Percentiles rank a stretch among this genome's conserved stretches.
These are phyloP conservation scores for Synanthedon vespiformis DNA, from an alignment of 2,888 invertebrate species.

Conservation along the genomic window DNA sequence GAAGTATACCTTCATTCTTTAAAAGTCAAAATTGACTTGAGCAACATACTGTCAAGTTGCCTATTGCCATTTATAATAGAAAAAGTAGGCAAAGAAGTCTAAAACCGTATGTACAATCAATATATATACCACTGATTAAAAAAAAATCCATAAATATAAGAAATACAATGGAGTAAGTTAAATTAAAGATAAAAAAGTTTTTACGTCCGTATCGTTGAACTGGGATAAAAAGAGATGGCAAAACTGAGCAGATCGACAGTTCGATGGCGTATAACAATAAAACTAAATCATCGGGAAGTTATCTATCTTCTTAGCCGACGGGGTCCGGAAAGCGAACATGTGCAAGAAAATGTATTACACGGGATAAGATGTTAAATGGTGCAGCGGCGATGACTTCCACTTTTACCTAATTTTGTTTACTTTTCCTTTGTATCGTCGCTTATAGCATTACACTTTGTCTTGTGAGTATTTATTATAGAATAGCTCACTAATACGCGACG, in stretches of 20 bases:
- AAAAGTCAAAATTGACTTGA: too few relatives aligned
- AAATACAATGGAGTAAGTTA: too few relatives aligned
- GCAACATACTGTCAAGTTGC: too few relatives aligned
- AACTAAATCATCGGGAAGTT: slow-evolving; percentile 70
- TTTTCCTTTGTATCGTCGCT: not conserved
- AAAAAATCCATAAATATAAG: too few relatives aligned
- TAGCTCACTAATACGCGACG: not conserved
- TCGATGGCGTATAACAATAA: slow-evolving; percentile 63
- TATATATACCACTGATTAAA: too few relatives aligned
- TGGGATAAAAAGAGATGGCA: not conserved
- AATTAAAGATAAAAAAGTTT: too few relatives aligned
- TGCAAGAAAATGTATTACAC: slow-evolving; percentile 48
- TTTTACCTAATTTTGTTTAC: slow-evolving; percentile 25
- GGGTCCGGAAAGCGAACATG: slow-evolving; percentile 45
- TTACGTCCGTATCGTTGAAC: too few relatives aligned
- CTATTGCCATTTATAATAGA: too few relatives aligned
- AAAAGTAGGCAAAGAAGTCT: too few relatives aligned
- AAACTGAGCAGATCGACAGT: slow-evolving; percentile 26
- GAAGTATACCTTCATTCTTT: too few relatives aligned
- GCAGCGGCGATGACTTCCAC: slow-evolving; percentile 36
- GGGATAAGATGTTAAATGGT: slow-evolving; percentile 54
- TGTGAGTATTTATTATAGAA: not conserved
- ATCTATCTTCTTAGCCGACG: slow-evolving; percentile 54
- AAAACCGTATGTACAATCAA: too few relatives aligned
- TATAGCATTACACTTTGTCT: not conserved